phyloP scores from a whole-genome alignment of 2,113 vertebrate genomes.

The Dromaius novaehollandiae region DNA sequence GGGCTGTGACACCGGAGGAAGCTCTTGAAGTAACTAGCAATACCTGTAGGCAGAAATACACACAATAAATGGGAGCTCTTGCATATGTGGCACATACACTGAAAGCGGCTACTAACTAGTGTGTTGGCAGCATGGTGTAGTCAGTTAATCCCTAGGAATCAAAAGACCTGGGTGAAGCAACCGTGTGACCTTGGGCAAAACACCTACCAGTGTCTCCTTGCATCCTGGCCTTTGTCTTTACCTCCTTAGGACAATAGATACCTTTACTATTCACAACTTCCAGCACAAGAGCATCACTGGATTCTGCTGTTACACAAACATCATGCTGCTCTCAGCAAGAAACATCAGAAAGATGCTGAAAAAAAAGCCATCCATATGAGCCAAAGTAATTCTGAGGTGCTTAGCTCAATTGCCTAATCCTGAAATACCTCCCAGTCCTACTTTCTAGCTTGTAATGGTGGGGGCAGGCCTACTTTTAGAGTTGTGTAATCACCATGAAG shows the following conservation, averaged over 20 bases:
- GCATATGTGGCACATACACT: background rate
- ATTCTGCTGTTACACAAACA: background rate
- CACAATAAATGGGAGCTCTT: background rate
- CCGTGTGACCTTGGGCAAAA: background rate
- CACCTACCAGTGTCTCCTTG: background rate
- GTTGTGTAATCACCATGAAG: background rate
- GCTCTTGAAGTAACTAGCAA: background rate
- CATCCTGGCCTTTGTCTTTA: background rate
- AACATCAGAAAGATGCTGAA: background rate
- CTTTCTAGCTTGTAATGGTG: background rate
- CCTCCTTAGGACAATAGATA: no score
- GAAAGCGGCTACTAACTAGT: background rate
- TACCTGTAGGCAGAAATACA: background rate
- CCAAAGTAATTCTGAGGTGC: background rate
- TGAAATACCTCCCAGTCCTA: background rate
- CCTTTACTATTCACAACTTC: background rate
- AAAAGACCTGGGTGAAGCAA: background rate
- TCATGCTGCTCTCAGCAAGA: background rate
- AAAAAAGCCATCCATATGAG: background rate
- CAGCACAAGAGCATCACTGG: background rate
- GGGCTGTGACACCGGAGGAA: background rate
- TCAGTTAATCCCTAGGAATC: background rate
- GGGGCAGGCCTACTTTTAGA: background rate
- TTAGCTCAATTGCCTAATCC: background rate
- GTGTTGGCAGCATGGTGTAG: background rate